phyloP scores from a whole-genome alignment of 2,113 vertebrate genomes.

The Loxodonta africana region DNA sequence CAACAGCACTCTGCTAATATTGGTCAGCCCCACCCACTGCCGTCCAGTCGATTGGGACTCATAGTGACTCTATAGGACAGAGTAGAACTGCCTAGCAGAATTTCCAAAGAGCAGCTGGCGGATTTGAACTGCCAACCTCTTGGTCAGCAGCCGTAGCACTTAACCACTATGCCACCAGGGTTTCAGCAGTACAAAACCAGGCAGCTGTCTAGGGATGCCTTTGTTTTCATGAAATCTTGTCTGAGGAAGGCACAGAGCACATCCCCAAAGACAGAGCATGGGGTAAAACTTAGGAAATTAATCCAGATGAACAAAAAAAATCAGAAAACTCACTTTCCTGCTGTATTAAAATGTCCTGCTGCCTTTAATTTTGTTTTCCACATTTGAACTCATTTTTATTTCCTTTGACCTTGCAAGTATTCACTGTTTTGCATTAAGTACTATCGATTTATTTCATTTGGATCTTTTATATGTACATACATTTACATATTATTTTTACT shows the following conservation, averaged over 20 bases:
- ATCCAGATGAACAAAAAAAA: neutral
- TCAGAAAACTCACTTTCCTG: neutral
- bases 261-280: neutral
- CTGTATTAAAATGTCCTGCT: neutral
- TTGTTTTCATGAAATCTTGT: conserved; percentile 76
- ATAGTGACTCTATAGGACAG: no score
- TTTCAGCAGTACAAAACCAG: conserved; percentile 49
- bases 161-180: no score
- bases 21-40: conserved; percentile 66
- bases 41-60: no score
- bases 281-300: conserved; percentile 65
- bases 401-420: conserved; percentile 24
- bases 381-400: conserved; percentile 27
- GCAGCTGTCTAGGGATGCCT: conserved; percentile 70
- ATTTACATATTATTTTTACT: neutral
- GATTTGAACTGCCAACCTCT: no score
- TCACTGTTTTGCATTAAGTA: neutral
- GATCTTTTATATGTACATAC: neutral
- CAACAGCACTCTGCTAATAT: conserved; percentile 78
- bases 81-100: no score
- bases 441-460: neutral
- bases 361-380: conserved; percentile 12
- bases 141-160: no score
- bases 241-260: conserved; percentile 53
- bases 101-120: no score